Evolutionary conservation across 2,113 vertebrate genomes (phyloP).

Genomic region (Siphamia tubifer): DNA sequence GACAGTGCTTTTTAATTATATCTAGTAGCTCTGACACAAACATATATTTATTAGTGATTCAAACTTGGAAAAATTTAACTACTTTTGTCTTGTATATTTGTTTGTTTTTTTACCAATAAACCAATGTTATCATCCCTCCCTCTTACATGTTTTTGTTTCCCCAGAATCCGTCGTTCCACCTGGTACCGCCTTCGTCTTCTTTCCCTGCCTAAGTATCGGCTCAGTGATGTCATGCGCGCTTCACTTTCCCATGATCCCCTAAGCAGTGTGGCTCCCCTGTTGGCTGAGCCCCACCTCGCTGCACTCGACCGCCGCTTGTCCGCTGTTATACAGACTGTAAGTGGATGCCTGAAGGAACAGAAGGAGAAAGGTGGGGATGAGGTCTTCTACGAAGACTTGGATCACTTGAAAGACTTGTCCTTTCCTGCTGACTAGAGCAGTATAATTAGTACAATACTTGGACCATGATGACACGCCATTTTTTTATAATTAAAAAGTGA

Average conservation of each 20-base stretch:
- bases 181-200: constrained; percentile 79
- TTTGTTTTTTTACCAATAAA: too few relatives aligned
- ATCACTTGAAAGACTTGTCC: not conserved
- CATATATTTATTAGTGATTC: too few relatives aligned
- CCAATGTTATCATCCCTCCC: too few relatives aligned
- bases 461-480: too few relatives aligned
- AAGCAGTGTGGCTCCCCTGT: constrained; percentile 67
- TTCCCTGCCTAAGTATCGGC: constrained; percentile 70
- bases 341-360: constrained; percentile 46
- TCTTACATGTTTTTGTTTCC: not conserved
- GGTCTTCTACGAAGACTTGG: constrained; percentile 67
- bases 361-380: not conserved
- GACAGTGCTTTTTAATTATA: too few relatives aligned
- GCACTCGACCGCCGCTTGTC: constrained; percentile 75
- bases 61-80: too few relatives aligned
- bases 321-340: constrained; percentile 57
- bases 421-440: not conserved
- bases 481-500: too few relatives aligned
- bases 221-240: constrained; percentile 77
- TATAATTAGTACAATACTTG: too few relatives aligned
- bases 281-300: constrained; percentile 76
- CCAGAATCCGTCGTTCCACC: constrained; percentile 81
- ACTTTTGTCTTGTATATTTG: too few relatives aligned
- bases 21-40: too few relatives aligned
- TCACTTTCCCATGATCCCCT: constrained; percentile 78